Evolutionary conservation across 1,140 invertebrate species (phyloP), one percentile per base, ranked within the genome.

Genomic region (Pantala flavescens): DNA sequence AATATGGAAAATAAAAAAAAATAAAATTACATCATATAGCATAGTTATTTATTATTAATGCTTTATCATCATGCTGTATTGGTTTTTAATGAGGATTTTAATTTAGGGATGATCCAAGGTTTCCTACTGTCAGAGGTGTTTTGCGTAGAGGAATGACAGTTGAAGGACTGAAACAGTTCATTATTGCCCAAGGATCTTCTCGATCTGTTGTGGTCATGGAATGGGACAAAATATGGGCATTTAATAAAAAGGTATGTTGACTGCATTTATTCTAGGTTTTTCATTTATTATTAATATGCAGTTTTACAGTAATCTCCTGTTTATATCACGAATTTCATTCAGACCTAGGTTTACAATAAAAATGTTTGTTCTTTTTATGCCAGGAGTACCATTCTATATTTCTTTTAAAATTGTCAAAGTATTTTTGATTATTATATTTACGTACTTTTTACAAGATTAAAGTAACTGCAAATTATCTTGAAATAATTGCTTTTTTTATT

Each of bases 221-320:
- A 81, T 99, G 98, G 98, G 98, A 99, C 82, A 99, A 99, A 84
- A 98, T 99, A 77, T 99, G 98, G 98, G 89, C 97, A 12, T 95
- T 99, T 79, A 99, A 99, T 82, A 98, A 98, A 83, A 99, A 99
- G 88, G 91, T 93, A 78, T 77, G 5, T 23, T 28, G 14, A 28
- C 28, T 7, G 11, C 42, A 23, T 12, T 16, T 36, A 21, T 7
- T 5, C 16, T n/a, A 72, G 23, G 72, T 43, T 71, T 24, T 36
- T 43, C 16, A 28, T 71, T 14, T 16, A 71, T 74, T 36, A n/a
- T 24, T n/a, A 23, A 10, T 75, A 14, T 11, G 72, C 10, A 49
- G 23, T 36, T 28, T 9, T 43, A 14, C 9, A 73, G n/a, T n/a
- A n/a, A n/a, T n/a, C n/a, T n/a, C 24, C 21, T 23, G 11, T 24